These are phyloP conservation scores for Hucho hucho DNA, from an alignment of 2,113 vertebrate genomes.

Conservation along the genomic window DNA sequence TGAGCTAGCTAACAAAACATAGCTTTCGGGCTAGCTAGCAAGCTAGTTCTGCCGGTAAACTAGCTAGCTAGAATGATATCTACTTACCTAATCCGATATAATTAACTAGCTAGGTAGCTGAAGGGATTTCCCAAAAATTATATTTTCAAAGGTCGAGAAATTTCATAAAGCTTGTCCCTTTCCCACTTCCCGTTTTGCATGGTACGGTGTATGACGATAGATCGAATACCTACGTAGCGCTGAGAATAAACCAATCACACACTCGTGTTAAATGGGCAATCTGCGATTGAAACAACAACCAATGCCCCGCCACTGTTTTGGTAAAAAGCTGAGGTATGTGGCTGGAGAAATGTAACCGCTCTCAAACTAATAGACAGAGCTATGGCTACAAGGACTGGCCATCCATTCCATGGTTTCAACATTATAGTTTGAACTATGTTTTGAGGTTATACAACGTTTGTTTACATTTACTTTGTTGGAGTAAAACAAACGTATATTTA, in stretches of 20 bases:
- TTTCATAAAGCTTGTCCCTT: constrained; percentile 53
- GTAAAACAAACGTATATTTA: too few species aligned
- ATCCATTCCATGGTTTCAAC: too few species aligned
- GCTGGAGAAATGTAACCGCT: too few species aligned
- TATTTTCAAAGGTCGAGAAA: constrained; percentile 9
- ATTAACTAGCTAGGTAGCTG: constrained; percentile 26
- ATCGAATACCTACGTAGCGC: constrained; percentile 55
- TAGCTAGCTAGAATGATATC: too few species aligned
- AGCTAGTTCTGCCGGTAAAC: background rate
- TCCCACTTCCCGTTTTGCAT: constrained; percentile 73
- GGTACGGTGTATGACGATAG: constrained; percentile 68
- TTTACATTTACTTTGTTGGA: too few species aligned
- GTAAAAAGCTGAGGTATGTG: too few species aligned
- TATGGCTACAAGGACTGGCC: too few species aligned
- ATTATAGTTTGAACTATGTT: too few species aligned
- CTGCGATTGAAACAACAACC: too few species aligned
- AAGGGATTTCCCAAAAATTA: background rate
- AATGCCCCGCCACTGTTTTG: too few species aligned
- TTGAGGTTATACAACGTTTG: too few species aligned
- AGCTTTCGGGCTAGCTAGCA: background rate
- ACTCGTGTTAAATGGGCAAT: background rate
- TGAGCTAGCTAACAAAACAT: constrained; percentile 8
- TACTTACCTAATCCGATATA: constrained; percentile 12
- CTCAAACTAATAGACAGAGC: too few species aligned
- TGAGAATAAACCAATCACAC: constrained; percentile 50